Conservation (phyloP, 2,113 vertebrate genomes). For the human (Homo sapiens) region GRCh38 chr2:167396001-167396500, state of each 20-base stretch:
- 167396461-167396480: constrained; percentile 1
- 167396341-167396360: neutral
- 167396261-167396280: constrained; percentile 36
- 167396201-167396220: constrained; percentile 68
- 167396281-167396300: neutral
- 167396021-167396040: neutral
- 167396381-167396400: neutral
- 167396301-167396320: constrained; percentile 35
- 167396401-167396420: neutral
- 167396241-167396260: constrained; percentile 43
- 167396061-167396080: constrained; percentile 58
- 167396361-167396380: neutral
- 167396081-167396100: constrained; percentile 55
- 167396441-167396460: neutral
- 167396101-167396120: constrained; percentile 67
- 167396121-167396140: constrained; percentile 61
- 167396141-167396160: constrained; percentile 62
- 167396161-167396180: constrained; percentile 57
- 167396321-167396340: neutral
- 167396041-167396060: constrained; percentile 62
- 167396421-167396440: neutral
- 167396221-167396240: constrained; percentile 56
- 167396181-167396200: constrained; percentile 67
- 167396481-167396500: neutral
- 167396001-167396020: neutral